Conservation (phyloP, 2,113 vertebrate species). For the Thalassoma bifasciatum region DNA sequence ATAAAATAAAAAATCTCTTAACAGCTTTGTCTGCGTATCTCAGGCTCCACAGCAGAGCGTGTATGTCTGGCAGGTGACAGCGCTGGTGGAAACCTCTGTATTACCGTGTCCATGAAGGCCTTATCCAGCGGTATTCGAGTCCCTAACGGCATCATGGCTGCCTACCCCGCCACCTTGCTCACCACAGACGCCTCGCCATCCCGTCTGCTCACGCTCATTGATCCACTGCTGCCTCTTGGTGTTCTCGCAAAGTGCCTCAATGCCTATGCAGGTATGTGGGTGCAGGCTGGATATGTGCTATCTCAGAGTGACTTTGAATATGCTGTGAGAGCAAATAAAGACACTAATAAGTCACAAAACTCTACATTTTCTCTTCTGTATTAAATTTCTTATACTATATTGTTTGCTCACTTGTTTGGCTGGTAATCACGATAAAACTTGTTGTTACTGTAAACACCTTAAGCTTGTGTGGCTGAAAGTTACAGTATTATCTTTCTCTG, state of each 20-base stretch:
- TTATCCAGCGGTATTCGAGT: slow-evolving; percentile 84
- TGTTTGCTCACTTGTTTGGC: not conserved
- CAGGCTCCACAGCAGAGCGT: slow-evolving; percentile 89
- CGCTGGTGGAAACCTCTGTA: slow-evolving; percentile 91
- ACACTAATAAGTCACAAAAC: too few species aligned
- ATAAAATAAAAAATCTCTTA: too few species aligned
- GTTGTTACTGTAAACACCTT: not conserved
- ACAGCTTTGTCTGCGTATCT: slow-evolving; percentile 3
- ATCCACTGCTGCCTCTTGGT: slow-evolving; percentile 89
- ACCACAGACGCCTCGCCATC: slow-evolving; percentile 88
- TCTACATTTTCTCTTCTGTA: too few species aligned
- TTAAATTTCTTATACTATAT: too few species aligned
- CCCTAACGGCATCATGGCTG: slow-evolving; percentile 91
- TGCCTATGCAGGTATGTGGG: slow-evolving; percentile 87
- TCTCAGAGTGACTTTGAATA: too few species aligned
- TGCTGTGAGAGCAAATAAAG: too few species aligned
- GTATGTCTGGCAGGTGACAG: slow-evolving; percentile 92
- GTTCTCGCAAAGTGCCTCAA: slow-evolving; percentile 90
- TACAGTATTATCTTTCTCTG: not conserved
- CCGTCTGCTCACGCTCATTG: slow-evolving; percentile 90
- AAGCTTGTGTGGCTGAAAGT: not conserved
- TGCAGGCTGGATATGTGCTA: not conserved
- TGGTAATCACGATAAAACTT: not conserved
- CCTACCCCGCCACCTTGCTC: slow-evolving; percentile 90
- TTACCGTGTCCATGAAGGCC: slow-evolving; percentile 89